A percentile compares a stretch with the other conserved stretches of the same genome.
These are phyloP conservation scores for Aromia moschata DNA, from an alignment of 2,888 invertebrate species.

Conservation along the genomic window DNA sequence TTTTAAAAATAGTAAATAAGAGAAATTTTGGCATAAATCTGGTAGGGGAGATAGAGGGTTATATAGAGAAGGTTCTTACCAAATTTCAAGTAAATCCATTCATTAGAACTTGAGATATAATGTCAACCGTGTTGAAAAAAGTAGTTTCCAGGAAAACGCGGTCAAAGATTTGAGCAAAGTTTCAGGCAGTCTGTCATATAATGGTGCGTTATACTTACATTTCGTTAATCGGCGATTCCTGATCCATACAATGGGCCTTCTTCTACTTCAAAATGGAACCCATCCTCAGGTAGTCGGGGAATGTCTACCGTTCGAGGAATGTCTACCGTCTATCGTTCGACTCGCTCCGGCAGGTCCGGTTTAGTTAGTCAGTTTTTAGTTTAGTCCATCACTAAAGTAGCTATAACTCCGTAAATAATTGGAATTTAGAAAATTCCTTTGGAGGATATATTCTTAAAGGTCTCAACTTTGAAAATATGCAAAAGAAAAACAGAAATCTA, in stretches of 20 bases:
- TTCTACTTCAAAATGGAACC: background rate
- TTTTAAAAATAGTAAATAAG: background rate
- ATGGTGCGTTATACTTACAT: background rate
- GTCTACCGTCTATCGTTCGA: too few species aligned
- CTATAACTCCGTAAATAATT: too few species aligned
- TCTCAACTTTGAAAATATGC: too few species aligned
- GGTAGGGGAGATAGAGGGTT: background rate
- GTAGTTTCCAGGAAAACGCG: background rate
- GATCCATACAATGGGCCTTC: background rate
- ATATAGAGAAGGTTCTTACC: background rate
- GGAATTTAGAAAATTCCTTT: too few species aligned
- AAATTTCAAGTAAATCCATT: background rate
- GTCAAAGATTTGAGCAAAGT: background rate
- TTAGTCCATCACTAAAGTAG: too few species aligned
- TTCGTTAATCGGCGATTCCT: background rate
- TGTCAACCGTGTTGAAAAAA: background rate
- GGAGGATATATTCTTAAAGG: too few species aligned
- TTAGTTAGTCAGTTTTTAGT: too few species aligned
- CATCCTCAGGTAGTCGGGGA: too few species aligned
- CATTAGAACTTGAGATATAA: background rate
- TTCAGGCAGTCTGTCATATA: background rate
- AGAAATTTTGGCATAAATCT: too few species aligned
- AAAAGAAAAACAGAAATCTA: too few species aligned
- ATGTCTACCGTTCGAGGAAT: too few species aligned
- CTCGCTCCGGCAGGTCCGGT: too few species aligned